Conservation (phyloP, 2,797 vertebrate species). For the Hippopotamyrus pictus region DNA sequence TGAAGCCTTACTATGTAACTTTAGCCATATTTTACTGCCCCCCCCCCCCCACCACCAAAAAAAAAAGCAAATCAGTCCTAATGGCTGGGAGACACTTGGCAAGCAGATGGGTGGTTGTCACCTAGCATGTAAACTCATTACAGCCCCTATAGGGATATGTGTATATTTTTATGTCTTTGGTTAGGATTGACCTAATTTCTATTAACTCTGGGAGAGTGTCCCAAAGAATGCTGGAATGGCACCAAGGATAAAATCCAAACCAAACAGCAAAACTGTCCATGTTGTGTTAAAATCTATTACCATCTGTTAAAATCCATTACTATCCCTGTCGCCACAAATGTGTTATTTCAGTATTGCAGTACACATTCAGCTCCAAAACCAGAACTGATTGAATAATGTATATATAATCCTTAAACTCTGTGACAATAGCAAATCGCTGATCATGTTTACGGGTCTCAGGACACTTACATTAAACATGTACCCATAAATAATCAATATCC, state of each 20-base stretch:
- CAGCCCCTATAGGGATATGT: neutral
- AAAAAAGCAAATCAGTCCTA: neutral
- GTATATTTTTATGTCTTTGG: neutral
- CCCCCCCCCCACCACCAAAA: neutral
- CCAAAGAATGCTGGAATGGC: neutral
- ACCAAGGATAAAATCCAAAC: neutral
- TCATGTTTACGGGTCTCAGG: neutral
- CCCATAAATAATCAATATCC: neutral
- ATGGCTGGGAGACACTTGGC: neutral
- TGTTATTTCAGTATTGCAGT: neutral
- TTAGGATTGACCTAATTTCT: neutral
- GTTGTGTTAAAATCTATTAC: neutral
- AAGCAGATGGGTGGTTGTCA: neutral
- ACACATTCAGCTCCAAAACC: neutral
- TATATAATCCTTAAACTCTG: neutral
- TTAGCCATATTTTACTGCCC: neutral
- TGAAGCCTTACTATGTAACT: slow-evolving; percentile 44
- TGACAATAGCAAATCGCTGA: neutral
- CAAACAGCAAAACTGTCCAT: neutral
- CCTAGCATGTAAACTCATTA: neutral
- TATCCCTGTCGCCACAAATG: neutral
- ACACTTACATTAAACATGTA: neutral
- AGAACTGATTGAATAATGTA: neutral
- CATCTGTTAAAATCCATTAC: neutral
- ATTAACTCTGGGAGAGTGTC: neutral